Evolutionary conservation across 2,888 invertebrate species (phyloP).

Genomic region (Harpalus rubripes): DNA sequence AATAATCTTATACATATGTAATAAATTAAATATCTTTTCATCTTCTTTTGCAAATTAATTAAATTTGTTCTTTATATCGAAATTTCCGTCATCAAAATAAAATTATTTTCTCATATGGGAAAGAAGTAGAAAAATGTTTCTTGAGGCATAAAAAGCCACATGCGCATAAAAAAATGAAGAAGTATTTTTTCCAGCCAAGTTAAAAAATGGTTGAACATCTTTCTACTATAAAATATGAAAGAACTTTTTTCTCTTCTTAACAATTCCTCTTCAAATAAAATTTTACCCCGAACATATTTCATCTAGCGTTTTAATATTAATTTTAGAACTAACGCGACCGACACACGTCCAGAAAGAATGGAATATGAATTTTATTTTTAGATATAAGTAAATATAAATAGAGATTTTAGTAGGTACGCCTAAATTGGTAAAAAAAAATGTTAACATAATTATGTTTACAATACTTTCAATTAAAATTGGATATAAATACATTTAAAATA

Average conservation of each 20-base stretch:
- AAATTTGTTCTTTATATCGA: constrained; percentile 18
- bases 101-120: constrained; percentile 46
- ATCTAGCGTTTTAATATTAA: constrained; percentile 13
- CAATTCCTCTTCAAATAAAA: constrained; percentile 46
- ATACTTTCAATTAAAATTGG: too few species aligned
- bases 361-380: neutral
- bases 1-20: neutral
- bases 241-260: constrained; percentile 50
- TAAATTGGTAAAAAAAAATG: too few species aligned
- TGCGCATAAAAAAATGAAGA: constrained; percentile 39
- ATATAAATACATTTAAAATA: too few species aligned
- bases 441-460: too few species aligned
- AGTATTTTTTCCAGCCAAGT: constrained; percentile 36
- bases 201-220: constrained; percentile 44
- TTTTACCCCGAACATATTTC: constrained; percentile 27
- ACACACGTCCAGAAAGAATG: neutral
- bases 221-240: constrained; percentile 50
- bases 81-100: constrained; percentile 5
- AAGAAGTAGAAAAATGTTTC: constrained; percentile 42
- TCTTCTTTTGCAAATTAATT: constrained; percentile 25
- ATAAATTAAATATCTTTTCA: constrained; percentile 1
- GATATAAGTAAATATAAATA: neutral
- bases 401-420: too few species aligned
- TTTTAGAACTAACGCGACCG: constrained; percentile 2
- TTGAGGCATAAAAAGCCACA: constrained; percentile 48